A percentile compares a stretch with the other conserved stretches of the same genome.
Conservation (phyloP, 2,113 vertebrate species). For the Lophius piscatorius region DNA sequence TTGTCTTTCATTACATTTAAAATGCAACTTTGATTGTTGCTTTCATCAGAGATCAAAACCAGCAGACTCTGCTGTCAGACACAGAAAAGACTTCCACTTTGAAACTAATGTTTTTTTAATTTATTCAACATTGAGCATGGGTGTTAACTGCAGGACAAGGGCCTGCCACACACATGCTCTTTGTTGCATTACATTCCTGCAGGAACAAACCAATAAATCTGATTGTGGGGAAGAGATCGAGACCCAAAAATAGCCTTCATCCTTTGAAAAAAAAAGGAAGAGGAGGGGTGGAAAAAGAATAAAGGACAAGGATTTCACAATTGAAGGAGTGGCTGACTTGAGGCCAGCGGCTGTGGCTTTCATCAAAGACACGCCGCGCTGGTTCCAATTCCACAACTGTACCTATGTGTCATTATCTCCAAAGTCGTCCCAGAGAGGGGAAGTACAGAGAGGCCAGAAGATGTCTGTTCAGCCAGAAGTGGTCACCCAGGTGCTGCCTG, state of each 20-base stretch:
- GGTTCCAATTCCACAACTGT: constrained; percentile 53
- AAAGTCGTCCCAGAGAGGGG: constrained; percentile 35
- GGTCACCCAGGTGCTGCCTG: constrained; percentile 49
- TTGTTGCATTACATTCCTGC: constrained; percentile 57
- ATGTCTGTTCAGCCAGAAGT: constrained; percentile 25
- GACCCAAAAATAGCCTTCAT: constrained; percentile 51
- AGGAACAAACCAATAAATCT: constrained; percentile 49
- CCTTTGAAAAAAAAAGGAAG: constrained; percentile 23
- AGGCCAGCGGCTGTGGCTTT: constrained; percentile 71
- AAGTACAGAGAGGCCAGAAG: constrained; percentile 32
- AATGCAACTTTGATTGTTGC: too few relatives aligned
- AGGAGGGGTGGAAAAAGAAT: constrained; percentile 32
- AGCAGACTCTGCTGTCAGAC: too few relatives aligned
- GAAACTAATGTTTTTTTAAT: too few relatives aligned
- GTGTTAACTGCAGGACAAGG: too few relatives aligned
- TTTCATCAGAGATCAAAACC: too few relatives aligned
- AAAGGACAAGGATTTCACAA: constrained; percentile 56
- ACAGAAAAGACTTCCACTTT: too few relatives aligned
- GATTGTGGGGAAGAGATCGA: constrained; percentile 40
- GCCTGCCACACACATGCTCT: constrained; percentile 47
- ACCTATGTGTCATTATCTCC: constrained; percentile 40
- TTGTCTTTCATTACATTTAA: too few relatives aligned
- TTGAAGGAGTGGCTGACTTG: constrained; percentile 50
- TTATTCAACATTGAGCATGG: too few relatives aligned
- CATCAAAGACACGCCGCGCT: constrained; percentile 61